Base-by-base conservation (phyloP, 1,140 invertebrate genomes). In the Aphelenchoides besseyi region DNA sequence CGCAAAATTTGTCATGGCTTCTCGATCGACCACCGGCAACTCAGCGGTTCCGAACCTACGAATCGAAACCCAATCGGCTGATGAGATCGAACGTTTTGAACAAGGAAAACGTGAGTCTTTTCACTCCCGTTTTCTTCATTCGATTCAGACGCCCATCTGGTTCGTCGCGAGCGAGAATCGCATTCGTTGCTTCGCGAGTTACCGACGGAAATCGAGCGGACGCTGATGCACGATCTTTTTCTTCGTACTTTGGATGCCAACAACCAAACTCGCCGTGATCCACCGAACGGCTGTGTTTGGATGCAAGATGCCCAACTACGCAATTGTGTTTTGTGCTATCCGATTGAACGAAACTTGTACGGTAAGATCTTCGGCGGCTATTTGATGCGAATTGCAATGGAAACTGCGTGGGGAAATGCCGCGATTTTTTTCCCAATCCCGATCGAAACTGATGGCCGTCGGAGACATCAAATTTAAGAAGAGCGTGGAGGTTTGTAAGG, bases 361-460 rank as follows among this genome's bases (percentile, higher is more conserved):
- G 90, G 91, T 81, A 91, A 90, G 78, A 89, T 92, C 52, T 92
- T 92, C 86, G 91, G 91, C 69, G 91, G 91, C 0, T 92, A 89
- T 83, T 86, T 92, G 12, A 92, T 92, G 90, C 86, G 91, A 64
- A 87, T 89, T 71, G 91, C 91, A 2, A 86, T 89, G 53, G 91
- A 92, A 86, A 84, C 91, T 23, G 90, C 89, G 35, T 91, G 88
- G 88, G 87, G 89, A 12, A 88, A 88, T 72, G 89, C 88, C 0
- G 89, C 87, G 76, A 79, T 89, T 61, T 88, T 85, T 79, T 69
- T 69, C 67, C 61, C 16, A 5, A 68, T 26, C 2, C 26, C 63
- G 12, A 29, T 69, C 29, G 67, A 69, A 3, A 30, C 79, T 90
- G 8, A 84, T 87, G 48, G 87, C 89, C 70, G 90, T 92, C 35